phyloP scores from a whole-genome alignment of 2,113 vertebrate species.

The Macroglossus sobrinus region DNA sequence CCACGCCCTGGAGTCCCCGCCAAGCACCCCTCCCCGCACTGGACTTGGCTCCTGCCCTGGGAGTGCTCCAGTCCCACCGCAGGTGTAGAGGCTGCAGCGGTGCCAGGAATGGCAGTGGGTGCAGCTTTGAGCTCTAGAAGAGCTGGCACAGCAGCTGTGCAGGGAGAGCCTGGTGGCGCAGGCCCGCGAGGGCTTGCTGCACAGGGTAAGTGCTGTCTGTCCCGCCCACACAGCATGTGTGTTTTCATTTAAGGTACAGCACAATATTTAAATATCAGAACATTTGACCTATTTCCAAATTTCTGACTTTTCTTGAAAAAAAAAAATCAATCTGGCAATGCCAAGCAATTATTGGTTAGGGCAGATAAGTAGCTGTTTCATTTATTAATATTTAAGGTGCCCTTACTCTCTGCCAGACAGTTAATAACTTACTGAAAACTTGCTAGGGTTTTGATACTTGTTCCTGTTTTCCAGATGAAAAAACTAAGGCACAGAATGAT shows the following conservation, averaged over 20 bases:
- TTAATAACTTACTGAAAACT: background rate
- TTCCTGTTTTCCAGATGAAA: background rate
- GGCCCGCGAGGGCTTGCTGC: conserved; percentile 77
- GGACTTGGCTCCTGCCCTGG: conserved; percentile 76
- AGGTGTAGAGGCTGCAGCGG: conserved; percentile 84
- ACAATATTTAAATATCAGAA: background rate
- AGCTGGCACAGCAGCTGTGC: conserved; percentile 80
- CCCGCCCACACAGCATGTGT: background rate
- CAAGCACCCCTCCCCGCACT: background rate
- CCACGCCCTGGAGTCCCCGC: background rate
- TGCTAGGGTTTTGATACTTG: background rate
- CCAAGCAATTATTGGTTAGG: background rate
- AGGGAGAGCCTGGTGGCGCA: conserved; percentile 80
- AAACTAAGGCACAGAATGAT: background rate
- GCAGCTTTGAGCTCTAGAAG: conserved; percentile 84
- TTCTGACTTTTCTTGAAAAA: background rate
- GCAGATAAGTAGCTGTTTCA: background rate
- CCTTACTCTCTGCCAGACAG: background rate
- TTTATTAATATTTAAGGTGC: background rate
- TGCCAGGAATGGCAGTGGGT: conserved; percentile 82
- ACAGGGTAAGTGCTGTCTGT: conserved; percentile 70
- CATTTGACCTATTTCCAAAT: background rate
- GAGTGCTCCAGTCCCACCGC: conserved; percentile 84
- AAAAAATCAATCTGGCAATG: background rate
- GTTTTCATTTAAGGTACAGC: background rate